phyloP scores from a whole-genome alignment of 2,888 invertebrate genomes.

The Doris montereyensis region DNA sequence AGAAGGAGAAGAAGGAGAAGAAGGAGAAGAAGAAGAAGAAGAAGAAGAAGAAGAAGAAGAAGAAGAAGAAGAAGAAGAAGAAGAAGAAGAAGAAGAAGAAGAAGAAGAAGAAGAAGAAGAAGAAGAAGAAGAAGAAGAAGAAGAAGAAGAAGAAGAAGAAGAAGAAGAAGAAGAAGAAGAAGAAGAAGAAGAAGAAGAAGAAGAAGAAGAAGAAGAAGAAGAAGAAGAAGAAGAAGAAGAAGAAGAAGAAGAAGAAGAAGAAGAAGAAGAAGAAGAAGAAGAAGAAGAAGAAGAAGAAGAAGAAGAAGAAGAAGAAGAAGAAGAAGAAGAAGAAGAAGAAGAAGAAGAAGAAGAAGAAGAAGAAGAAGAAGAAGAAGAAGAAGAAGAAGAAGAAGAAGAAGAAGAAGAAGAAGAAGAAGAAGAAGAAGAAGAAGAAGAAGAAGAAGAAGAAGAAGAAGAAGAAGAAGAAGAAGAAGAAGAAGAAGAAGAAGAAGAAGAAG shows the following conservation, averaged over 20 bases:
- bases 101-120: background rate
- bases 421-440: conserved; percentile 28
- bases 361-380: background rate
- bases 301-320: conserved; percentile 1
- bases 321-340: conserved; percentile 21
- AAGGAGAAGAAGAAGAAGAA: background rate
- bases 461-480: conserved; percentile 20
- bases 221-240: conserved; percentile 3
- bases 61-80: conserved; percentile 5
- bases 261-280: background rate
- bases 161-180: background rate
- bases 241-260: conserved; percentile 6
- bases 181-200: conserved; percentile 8
- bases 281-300: conserved; percentile 2
- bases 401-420: conserved; percentile 28
- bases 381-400: conserved; percentile 16
- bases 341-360: background rate
- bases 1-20: background rate
- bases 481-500: background rate
- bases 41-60: background rate
- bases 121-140: background rate
- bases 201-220: background rate
- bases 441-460: conserved; percentile 24
- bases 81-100: background rate
- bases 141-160: background rate